A percentile compares a stretch with the other conserved stretches of the same genome.
Evolutionary conservation across 2,797 vertebrate genomes (phyloP).

Genomic region (Cygnus olor): DNA sequence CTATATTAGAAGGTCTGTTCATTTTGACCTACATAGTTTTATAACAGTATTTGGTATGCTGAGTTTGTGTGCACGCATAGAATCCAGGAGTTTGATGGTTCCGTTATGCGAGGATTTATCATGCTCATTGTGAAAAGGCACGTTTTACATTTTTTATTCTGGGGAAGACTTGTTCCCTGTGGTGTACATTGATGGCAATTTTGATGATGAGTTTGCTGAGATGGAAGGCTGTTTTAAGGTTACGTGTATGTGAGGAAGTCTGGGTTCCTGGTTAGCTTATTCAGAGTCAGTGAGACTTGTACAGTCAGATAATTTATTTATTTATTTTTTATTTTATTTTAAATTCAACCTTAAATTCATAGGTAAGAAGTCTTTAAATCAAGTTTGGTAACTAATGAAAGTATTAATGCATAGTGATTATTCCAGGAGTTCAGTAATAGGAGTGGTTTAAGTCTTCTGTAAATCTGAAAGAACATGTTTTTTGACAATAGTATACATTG

Average conservation of each 20-base stretch:
- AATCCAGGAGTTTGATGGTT: not conserved
- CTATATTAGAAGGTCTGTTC: not conserved
- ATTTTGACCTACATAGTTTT: not conserved
- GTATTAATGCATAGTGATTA: not conserved
- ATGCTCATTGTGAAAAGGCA: not conserved
- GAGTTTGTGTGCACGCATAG: fast-evolving
- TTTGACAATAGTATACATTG: not conserved
- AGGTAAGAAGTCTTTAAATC: not conserved
- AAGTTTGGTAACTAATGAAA: not conserved
- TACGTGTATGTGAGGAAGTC: not conserved
- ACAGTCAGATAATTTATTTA: not conserved
- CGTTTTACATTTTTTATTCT: not conserved
- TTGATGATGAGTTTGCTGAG: not conserved
- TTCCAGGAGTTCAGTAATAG: not conserved
- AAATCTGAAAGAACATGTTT: not conserved
- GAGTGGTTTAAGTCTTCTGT: not conserved
- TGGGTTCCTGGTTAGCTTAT: not conserved
- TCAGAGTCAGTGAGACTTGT: not conserved
- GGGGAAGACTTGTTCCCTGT: not conserved
- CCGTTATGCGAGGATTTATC: not conserved
- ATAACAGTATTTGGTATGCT: not conserved
- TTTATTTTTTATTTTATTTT: not conserved
- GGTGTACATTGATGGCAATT: not conserved
- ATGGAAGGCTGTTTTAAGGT: not conserved
- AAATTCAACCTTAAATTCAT: not conserved